Base-by-base conservation (phyloP, 2,113 vertebrate species). In the Chrysochloris asiatica region DNA sequence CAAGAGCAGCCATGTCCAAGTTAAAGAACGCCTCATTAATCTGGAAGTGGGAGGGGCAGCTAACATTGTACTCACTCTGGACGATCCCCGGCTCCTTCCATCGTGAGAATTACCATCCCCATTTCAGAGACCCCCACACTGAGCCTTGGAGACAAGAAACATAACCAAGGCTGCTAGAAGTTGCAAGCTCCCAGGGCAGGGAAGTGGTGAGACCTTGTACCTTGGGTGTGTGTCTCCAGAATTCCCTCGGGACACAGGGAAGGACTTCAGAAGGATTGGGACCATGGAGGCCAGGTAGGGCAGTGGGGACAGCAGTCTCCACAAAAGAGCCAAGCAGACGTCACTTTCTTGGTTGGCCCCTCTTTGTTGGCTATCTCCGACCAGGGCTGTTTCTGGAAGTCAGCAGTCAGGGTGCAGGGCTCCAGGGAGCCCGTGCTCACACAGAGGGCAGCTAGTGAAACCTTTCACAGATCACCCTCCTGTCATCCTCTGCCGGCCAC, bases 401-500 rank as follows among this genome's bases (percentile, higher is more conserved):
- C 38, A 54, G 21, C 52, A 67, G 36, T 47, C 56, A 56, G 82
- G 33, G 9, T 24, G 56, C 30, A 56, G 13, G 67, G 26, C 41
- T 33, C 56, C 9, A 5, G 1, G 38, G 3, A n/a, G 63, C 41
- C n/a, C 47, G 4, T 26, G n/a, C n/a, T n/a, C n/a, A n/a, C n/a
- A n/a, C n/a, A n/a, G n/a, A n/a, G n/a, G n/a, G n/a, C n/a, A n/a
- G n/a, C n/a, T n/a, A n/a, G n/a, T n/a, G n/a, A n/a, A n/a, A n/a
- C n/a, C n/a, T n/a, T n/a, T n/a, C 6, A 6, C 2, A 24, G 28
- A 50, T 22, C 4, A 1, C 26, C 26, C 38, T 65, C 78, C 0
- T 72, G n/a, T n/a, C n/a, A n/a, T n/a, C n/a, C n/a, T n/a, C n/a
- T 81, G 45, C 67, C 19, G 19, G 6, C 56, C 41, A 71, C 6